Evolutionary conservation across 2,888 invertebrate species (phyloP), one percentile per base, ranked within the genome.

Genomic region (Cheilosia pagana): DNA sequence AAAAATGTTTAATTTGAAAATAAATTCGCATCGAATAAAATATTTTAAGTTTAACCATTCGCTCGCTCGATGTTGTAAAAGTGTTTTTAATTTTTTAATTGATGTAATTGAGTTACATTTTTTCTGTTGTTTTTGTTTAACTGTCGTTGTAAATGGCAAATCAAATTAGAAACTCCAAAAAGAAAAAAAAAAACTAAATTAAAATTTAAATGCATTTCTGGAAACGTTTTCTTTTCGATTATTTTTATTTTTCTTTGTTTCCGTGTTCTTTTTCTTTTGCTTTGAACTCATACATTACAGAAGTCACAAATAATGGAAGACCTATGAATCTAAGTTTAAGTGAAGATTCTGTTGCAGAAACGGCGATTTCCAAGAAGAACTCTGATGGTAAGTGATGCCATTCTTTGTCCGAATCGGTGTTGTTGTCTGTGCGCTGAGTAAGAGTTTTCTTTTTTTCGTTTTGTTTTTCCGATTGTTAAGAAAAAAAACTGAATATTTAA

Each of bases 321-420:
- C 93, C 93, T 90, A 92, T 94, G 88, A 95, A 95, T 93, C 94
- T 95, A 88, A 95, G 95, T 92, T 95, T 95, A 93, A 95, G 95
- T 93, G 95, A 96, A 93, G 96, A 96, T 93, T 95, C 95, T 88
- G 95, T 96, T 90, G 94, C 95, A 88, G 96, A 96, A 92, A 95
- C 95, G 89, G 94, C 95, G 90, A 93, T 95, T 92, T 94, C 95
- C 92, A 96, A 96, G 93, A 95, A 94, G 93, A 96, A 95, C 93
- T 96, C 96, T 89, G 96, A 96, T 93, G 96, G 96, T 96, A 95
- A 95, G 95, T 94, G 86, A 89, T 85, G 87, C 81, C 87, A 87
- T 87, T 55, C 48, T 72, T 57, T 89, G 53, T 82, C 89, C 87
- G 12, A 50, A 88, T 87, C 81, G 87, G 87, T 87, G 87, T 87